Conservation (phyloP, 2,113 vertebrate genomes). For the Peucedramus taeniatus region DNA sequence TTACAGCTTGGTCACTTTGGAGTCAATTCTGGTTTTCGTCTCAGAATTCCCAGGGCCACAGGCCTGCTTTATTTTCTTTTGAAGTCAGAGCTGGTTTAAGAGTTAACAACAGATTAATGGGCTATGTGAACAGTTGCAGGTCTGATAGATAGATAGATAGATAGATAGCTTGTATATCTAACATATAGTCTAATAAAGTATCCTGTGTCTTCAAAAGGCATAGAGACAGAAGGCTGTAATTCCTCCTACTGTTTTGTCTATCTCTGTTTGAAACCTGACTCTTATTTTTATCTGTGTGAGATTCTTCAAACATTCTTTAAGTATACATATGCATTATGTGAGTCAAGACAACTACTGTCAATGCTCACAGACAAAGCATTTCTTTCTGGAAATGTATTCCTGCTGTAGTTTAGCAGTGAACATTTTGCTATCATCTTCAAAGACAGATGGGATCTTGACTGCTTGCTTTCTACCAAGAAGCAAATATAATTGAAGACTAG, state of each 20-base stretch:
- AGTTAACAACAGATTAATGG: background rate
- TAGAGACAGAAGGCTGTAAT: background rate
- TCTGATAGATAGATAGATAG: background rate
- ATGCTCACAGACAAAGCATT: background rate
- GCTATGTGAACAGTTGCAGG: background rate
- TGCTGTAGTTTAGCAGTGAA: background rate
- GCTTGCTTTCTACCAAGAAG: background rate
- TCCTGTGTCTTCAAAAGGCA: background rate
- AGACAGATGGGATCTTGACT: background rate
- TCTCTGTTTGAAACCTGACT: background rate
- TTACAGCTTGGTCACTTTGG: background rate
- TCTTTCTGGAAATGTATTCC: background rate
- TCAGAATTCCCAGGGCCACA: background rate
- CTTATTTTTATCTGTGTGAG: background rate
- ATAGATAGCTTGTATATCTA: background rate
- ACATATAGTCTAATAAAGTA: background rate
- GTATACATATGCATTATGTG: background rate
- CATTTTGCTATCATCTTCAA: background rate
- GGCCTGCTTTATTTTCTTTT: background rate
- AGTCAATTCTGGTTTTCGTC: background rate
- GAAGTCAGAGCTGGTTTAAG: background rate
- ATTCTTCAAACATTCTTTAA: background rate
- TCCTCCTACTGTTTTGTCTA: background rate
- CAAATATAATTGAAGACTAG: background rate
- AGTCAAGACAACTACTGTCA: background rate